Base-by-base conservation (phyloP, 2,113 vertebrate genomes). In the Aldabrachelys gigantea region DNA sequence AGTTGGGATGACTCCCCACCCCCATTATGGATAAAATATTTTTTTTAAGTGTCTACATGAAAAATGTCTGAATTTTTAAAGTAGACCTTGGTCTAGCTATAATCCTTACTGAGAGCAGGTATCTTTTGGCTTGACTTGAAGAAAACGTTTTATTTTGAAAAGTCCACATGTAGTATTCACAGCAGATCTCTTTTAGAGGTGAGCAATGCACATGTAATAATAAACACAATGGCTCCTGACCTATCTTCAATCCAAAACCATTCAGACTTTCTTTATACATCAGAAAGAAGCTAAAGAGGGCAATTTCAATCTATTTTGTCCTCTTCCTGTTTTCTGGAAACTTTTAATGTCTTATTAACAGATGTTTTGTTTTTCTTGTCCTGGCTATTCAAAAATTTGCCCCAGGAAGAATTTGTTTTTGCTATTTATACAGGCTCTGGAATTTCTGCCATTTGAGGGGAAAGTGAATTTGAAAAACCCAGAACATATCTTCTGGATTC, bases 371-470 rank as follows among this genome's bases (percentile, higher is more conserved):
- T 84, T 12, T 13, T 62, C 6, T 5, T 11, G 1, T 1, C 5
- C 0, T 69, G 4, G 0, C 0, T 78, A 5, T 93, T 89, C 82
- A 0, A 91, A 91, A 94, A 80, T 35, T 0, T 5, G n/a, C 0
- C 69, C 4, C 5, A 2, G 6, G 1, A 27, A 6, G 0, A 84
- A 13, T 95, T 62, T 82, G 0, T 59, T 93, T 95, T 88, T 91
- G 75, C 84, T 83, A 65, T 44, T 95, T 95, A 19, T 84, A 8
- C 75, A 99, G 99, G 98, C 98, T 25, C 95, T 99, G 97, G 99
- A 99, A n/a, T 99, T 99, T 98, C 97, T 99, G 76, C 98, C 99
- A 0, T 99, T 99, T 98, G 96, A 98, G 97, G 99, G 99, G 86
- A 98, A 98, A 95, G 99, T 99, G 72, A 99, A 98, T 94, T 98